A percentile compares a stretch with the other conserved stretches of the same genome.
Evolutionary conservation across 1,140 invertebrate genomes (phyloP).

Genomic region (Varroa destructor): DNA sequence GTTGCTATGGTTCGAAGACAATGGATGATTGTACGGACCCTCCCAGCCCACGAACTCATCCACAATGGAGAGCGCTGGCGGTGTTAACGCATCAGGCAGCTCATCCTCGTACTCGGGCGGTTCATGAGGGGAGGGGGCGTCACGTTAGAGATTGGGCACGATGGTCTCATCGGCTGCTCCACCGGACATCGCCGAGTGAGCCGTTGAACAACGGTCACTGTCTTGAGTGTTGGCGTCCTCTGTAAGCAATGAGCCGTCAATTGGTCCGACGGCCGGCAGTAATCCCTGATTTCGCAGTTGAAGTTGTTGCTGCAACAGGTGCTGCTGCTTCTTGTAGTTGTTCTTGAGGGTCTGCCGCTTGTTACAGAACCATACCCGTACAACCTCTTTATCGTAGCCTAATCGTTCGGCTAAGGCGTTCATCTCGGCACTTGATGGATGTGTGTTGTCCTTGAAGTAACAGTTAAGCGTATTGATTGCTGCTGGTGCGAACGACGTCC

Average conservation of each 20-base stretch:
- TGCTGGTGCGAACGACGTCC: conserved; percentile 91
- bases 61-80: no score
- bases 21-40: no score
- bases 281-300: conserved; percentile 24
- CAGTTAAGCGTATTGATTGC: conserved; percentile 83
- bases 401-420: conserved; percentile 83
- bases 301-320: conserved; percentile 9
- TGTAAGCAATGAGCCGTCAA: not conserved
- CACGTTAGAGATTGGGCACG: conserved; percentile 4
- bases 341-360: conserved; percentile 93
- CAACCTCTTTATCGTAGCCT: conserved; percentile 91
- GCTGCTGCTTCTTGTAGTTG: conserved; percentile 52
- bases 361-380: conserved; percentile 98
- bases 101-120: no score
- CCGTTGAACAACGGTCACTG: conserved; percentile 17
- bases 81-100: no score
- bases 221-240: conserved; percentile 16
- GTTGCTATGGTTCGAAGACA: no score
- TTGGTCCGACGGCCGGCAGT: not conserved
- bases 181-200: not conserved
- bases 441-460: conserved; percentile 90
- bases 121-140: no score
- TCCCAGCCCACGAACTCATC: no score
- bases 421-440: conserved; percentile 94
- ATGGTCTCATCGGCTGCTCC: not conserved